These are phyloP conservation scores for Canis aureus DNA, from an alignment of 2,113 vertebrate species.

Conservation along the genomic window DNA sequence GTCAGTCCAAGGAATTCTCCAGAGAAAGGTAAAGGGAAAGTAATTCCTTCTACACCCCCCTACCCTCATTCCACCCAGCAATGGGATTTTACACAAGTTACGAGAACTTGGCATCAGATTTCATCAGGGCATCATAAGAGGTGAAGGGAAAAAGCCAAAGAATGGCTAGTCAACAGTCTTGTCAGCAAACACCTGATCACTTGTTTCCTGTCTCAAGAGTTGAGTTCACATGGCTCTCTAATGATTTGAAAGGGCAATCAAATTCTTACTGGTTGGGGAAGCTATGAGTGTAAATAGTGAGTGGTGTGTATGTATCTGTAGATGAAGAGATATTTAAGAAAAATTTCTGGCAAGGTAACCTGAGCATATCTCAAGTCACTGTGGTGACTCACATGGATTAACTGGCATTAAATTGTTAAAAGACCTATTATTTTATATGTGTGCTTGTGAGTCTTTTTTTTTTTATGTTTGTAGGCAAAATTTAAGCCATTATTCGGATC, in stretches of 20 bases:
- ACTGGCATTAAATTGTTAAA: constrained; percentile 39
- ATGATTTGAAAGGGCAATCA: neutral
- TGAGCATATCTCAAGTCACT: constrained; percentile 33
- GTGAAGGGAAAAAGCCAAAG: neutral
- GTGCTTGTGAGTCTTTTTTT: neutral
- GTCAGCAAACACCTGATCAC: neutral
- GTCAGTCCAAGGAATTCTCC: constrained; percentile 48
- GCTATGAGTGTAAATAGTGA: neutral
- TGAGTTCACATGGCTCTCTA: neutral
- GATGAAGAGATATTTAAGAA: neutral
- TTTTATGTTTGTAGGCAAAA: constrained; percentile 34
- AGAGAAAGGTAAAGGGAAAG: neutral
- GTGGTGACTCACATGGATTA: constrained; percentile 58
- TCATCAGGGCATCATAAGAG: neutral
- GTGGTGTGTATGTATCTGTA: neutral
- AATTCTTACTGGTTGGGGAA: constrained; percentile 38
- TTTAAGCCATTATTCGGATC: constrained; percentile 56
- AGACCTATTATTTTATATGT: constrained; percentile 49
- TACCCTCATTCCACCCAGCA: neutral
- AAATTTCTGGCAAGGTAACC: neutral
- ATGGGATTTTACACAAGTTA: neutral
- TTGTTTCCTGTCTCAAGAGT: neutral
- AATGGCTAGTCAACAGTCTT: neutral
- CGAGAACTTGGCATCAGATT: constrained; percentile 10
- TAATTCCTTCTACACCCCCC: neutral